These are phyloP conservation scores for Petrocephalus microphthalmus DNA, from an alignment of 2,113 vertebrate genomes.

Conservation along the genomic window DNA sequence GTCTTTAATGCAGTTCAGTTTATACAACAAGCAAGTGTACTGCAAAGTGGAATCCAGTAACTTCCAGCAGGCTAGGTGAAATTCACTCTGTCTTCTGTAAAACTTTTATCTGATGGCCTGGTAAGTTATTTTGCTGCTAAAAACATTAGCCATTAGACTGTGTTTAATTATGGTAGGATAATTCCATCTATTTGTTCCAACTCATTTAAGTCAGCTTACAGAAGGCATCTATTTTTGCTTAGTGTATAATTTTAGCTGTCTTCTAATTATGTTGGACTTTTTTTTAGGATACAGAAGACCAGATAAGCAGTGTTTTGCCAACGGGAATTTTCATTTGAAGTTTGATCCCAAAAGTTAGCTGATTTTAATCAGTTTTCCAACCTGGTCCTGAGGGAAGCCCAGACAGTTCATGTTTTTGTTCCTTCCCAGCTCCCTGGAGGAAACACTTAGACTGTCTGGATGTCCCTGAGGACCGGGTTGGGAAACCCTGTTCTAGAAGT, in stretches of 20 bases:
- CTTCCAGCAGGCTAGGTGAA: conserved; percentile 59
- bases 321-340: conserved; percentile 23
- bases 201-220: not conserved
- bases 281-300: not conserved
- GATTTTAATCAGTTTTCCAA: not conserved
- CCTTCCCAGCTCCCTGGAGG: not conserved
- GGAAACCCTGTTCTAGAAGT: not conserved
- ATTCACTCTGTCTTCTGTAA: conserved; percentile 53
- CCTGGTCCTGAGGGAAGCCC: not conserved
- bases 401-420: not conserved
- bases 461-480: not conserved
- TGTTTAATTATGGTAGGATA: not conserved
- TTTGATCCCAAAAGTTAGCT: conserved; percentile 25
- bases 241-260: not conserved
- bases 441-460: not conserved
- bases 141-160: not conserved
- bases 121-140: conserved; percentile 11
- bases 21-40: conserved; percentile 44
- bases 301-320: not conserved
- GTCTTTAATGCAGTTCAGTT: conserved; percentile 35
- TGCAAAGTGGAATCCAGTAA: conserved; percentile 62
- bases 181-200: not conserved
- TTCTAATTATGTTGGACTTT: not conserved
- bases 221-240: not conserved
- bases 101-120: not conserved